Evolutionary conservation across 1,140 invertebrate species (phyloP).

Genomic region (Trissolcus basalis): DNA sequence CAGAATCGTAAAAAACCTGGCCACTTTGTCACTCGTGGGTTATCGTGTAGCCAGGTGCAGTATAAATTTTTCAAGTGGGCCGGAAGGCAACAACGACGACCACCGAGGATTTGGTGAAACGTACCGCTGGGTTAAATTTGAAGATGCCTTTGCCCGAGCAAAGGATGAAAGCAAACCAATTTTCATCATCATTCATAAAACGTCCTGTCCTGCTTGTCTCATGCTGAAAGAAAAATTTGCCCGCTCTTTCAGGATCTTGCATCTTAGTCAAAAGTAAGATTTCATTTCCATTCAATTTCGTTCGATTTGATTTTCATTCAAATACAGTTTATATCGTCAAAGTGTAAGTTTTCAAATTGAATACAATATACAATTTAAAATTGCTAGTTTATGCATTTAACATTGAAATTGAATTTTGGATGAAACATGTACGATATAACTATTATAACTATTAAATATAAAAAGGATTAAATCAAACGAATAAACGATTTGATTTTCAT

Average conservation of each 20-base stretch:
- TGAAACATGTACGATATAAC: no score
- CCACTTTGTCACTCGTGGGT: slow-evolving; percentile 30
- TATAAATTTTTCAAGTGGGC: not conserved
- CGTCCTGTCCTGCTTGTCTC: slow-evolving; percentile 60
- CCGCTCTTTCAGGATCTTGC: slow-evolving; percentile 61
- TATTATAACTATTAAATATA: no score
- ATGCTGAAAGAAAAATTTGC: slow-evolving; percentile 61
- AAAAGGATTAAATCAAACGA: no score
- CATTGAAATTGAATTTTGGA: no score
- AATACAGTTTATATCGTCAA: no score
- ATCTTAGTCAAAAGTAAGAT: slow-evolving; percentile 64
- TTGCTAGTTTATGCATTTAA: no score
- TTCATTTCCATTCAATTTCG: not conserved
- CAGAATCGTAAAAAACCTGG: slow-evolving; percentile 9
- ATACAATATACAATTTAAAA: no score
- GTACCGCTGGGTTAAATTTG: slow-evolving; percentile 62
- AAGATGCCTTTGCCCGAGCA: slow-evolving; percentile 60
- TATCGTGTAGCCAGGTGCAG: slow-evolving; percentile 18
- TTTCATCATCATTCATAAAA: slow-evolving; percentile 62
- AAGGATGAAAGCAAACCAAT: slow-evolving; percentile 59
- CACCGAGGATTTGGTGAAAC: slow-evolving; percentile 52
- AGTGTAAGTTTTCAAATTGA: no score
- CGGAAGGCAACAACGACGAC: slow-evolving; percentile 34
- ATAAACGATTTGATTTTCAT: no score
- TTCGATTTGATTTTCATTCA: no score